A percentile compares a stretch with the other conserved stretches of the same genome.
Conservation (phyloP, 2,888 invertebrate species). For the Cancer borealis region DNA sequence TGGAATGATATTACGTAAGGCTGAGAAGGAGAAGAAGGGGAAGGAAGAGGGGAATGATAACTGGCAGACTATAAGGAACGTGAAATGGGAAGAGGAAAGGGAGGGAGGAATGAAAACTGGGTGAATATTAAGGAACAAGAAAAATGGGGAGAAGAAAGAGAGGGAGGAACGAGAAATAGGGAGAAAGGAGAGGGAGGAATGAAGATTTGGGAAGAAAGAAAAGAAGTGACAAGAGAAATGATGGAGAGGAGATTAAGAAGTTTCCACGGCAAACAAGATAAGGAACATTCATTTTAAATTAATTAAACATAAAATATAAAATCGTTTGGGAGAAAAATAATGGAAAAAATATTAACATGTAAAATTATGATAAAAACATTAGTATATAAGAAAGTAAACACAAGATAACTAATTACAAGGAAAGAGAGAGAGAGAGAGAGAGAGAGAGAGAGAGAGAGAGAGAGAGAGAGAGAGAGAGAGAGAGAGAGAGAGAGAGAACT, state of each 20-base stretch:
- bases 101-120: background rate
- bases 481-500: conserved; percentile 1
- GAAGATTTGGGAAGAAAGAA: too few relatives aligned
- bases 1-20: background rate
- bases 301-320: background rate
- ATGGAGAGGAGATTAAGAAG: background rate
- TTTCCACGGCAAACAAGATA: background rate
- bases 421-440: background rate
- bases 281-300: background rate
- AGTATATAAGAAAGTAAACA: background rate
- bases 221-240: background rate
- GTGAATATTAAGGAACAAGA: background rate
- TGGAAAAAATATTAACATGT: background rate
- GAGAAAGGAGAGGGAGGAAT: background rate
- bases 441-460: background rate
- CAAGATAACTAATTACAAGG: background rate
- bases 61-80: background rate
- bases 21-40: background rate
- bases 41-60: background rate
- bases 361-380: background rate
- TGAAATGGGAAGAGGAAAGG: background rate
- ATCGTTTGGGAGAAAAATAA: background rate
- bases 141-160: background rate
- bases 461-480: conserved; percentile 18
- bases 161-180: background rate